Percentiles rank a stretch among this genome's conserved stretches.
These are phyloP conservation scores for Acheta domesticus DNA, from an alignment of 2,888 invertebrate genomes.

Conservation along the genomic window DNA sequence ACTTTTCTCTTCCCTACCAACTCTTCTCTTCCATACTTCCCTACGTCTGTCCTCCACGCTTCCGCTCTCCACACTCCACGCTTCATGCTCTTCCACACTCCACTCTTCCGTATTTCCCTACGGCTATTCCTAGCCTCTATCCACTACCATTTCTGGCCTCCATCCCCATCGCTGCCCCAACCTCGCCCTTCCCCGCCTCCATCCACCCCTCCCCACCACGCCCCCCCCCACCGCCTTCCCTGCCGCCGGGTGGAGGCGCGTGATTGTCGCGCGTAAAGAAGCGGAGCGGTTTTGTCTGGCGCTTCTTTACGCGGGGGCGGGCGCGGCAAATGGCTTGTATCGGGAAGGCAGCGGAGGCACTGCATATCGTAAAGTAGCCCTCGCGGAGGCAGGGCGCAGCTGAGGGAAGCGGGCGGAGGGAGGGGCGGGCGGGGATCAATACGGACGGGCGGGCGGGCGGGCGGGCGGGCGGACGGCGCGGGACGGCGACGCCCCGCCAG, in stretches of 20 bases:
- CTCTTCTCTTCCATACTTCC: too few relatives aligned
- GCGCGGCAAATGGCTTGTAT: constrained; percentile 18
- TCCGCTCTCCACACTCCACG: too few relatives aligned
- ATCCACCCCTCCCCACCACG: too few relatives aligned
- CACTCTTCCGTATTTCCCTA: too few relatives aligned
- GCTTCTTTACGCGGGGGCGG: constrained; percentile 1
- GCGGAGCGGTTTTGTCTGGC: background rate
- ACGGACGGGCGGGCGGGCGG: background rate
- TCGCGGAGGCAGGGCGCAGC: background rate
- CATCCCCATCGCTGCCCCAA: too few relatives aligned
- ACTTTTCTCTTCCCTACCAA: too few relatives aligned
- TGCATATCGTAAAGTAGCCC: constrained; percentile 18
- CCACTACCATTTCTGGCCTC: too few relatives aligned
- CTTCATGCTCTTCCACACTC: too few relatives aligned
- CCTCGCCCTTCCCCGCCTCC: too few relatives aligned
- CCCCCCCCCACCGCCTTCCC: too few relatives aligned
- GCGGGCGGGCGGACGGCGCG: background rate
- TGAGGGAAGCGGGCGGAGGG: background rate
- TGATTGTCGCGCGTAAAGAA: constrained; percentile 18
- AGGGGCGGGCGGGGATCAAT: background rate
- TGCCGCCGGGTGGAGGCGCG: background rate
- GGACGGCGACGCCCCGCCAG: background rate
- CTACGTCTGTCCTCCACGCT: too few relatives aligned
- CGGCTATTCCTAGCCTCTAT: too few relatives aligned
- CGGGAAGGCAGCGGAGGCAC: background rate